A percentile compares a stretch with the other conserved stretches of the same genome.
Conservation (phyloP, 2,797 vertebrate species). For the Tauraco hartlaubi region DNA sequence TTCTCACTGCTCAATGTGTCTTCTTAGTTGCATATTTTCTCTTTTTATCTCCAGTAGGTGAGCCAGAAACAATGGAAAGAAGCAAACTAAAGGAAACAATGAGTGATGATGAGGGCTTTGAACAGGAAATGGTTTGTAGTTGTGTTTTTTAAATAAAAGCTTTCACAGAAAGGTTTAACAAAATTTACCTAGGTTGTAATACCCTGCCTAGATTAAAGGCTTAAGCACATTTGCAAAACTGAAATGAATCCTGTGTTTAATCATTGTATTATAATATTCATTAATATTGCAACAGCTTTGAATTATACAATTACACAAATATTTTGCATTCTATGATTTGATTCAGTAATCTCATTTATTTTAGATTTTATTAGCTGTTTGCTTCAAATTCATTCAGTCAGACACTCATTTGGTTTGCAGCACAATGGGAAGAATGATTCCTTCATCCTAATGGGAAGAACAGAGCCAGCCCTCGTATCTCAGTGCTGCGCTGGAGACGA, state of each 20-base stretch:
- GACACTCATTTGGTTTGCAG: slow-evolving; percentile 15
- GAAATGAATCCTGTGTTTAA: slow-evolving; percentile 65
- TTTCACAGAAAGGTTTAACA: slow-evolving; percentile 36
- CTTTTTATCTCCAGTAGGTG: not conserved
- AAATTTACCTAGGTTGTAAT: slow-evolving; percentile 45
- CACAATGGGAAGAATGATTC: slow-evolving; percentile 19
- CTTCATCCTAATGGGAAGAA: slow-evolving; percentile 18
- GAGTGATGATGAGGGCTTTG: not conserved
- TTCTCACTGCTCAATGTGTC: not conserved
- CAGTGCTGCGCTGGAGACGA: not conserved
- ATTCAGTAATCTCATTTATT: slow-evolving; percentile 59
- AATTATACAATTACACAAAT: slow-evolving; percentile 73
- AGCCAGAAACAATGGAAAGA: not conserved
- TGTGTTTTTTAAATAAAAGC: slow-evolving; percentile 7
- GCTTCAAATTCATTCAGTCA: slow-evolving; percentile 43
- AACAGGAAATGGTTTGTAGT: not conserved
- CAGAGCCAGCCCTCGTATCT: not conserved
- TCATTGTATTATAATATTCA: slow-evolving; percentile 57
- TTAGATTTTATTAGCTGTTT: slow-evolving; percentile 58
- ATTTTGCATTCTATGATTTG: slow-evolving; percentile 55
- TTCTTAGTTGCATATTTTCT: not conserved
- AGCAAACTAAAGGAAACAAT: slow-evolving; percentile 4
- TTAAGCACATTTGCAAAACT: slow-evolving; percentile 52
- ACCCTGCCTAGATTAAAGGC: slow-evolving; percentile 61
- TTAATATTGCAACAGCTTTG: slow-evolving; percentile 63